A percentile compares a stretch with the other conserved stretches of the same genome.
Evolutionary conservation across 2,797 vertebrate species (phyloP).

Genomic region (Tolypeutes matacus): DNA sequence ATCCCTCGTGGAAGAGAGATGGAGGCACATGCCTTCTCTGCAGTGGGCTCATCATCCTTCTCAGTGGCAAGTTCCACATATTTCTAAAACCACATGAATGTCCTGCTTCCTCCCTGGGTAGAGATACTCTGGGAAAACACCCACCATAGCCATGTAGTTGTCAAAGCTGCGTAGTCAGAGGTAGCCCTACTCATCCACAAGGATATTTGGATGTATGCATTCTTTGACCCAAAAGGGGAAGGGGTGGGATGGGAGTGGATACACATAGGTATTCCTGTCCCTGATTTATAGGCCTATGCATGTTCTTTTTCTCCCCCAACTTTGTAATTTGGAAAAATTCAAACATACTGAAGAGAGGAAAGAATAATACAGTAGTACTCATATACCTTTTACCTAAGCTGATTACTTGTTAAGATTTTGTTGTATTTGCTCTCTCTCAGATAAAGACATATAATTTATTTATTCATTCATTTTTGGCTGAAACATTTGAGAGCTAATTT

Average conservation of each 20-base stretch:
- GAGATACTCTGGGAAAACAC: background rate
- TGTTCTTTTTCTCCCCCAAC: background rate
- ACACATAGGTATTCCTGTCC: background rate
- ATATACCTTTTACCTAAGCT: background rate
- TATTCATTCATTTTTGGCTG: background rate
- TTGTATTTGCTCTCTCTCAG: background rate
- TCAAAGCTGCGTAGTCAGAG: background rate
- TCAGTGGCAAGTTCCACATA: background rate
- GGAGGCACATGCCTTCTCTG: background rate
- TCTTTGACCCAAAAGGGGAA: background rate
- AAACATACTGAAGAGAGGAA: background rate
- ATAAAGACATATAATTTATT: background rate
- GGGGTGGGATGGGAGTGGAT: background rate
- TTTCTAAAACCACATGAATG: background rate
- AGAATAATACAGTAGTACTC: background rate
- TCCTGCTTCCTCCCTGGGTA: background rate
- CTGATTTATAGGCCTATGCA: background rate
- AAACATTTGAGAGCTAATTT: slow-evolving; percentile 27
- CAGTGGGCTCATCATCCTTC: background rate
- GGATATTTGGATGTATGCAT: background rate
- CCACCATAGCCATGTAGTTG: background rate
- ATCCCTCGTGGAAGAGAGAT: background rate
- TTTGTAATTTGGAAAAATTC: slow-evolving; percentile 24
- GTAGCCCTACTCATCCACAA: background rate
- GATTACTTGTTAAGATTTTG: background rate